These are phyloP conservation scores for Volucella inanis DNA, from an alignment of 2,888 invertebrate genomes.

Conservation along the genomic window DNA sequence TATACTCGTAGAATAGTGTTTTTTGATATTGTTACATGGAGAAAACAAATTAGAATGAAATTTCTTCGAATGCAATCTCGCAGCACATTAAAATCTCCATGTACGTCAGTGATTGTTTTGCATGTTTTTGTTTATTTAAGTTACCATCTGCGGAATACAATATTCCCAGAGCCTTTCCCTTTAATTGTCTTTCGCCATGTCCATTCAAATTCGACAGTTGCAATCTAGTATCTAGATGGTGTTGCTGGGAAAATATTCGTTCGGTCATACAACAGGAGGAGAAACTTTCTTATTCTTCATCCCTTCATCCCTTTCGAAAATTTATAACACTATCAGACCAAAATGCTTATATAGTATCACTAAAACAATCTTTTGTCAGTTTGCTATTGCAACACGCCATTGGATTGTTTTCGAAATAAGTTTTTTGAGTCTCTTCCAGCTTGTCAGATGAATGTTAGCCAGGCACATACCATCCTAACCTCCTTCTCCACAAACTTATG, in stretches of 20 bases:
- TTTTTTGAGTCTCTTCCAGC: not conserved
- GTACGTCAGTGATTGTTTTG: constrained; percentile 41
- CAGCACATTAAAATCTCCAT: constrained; percentile 52
- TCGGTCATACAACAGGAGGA: not conserved
- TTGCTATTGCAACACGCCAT: constrained; percentile 31
- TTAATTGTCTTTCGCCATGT: constrained; percentile 11
- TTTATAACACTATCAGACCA: constrained; percentile 54
- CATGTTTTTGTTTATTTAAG: constrained; percentile 27
- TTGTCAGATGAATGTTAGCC: constrained; percentile 35
- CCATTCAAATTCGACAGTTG: constrained; percentile 51
- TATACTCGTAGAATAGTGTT: not conserved
- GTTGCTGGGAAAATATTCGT: constrained; percentile 11
- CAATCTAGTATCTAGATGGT: constrained; percentile 5
- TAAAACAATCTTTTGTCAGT: constrained; percentile 43
- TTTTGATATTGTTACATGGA: constrained; percentile 23
- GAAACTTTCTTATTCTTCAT: constrained; percentile 45
- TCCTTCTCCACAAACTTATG: constrained; percentile 16
- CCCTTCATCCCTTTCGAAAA: constrained; percentile 30
- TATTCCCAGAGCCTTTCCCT: not conserved
- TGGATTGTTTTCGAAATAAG: constrained; percentile 49
- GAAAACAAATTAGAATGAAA: constrained; percentile 62
- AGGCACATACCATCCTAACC: constrained; percentile 1
- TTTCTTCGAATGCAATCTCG: constrained; percentile 58
- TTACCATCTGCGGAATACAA: constrained; percentile 23
- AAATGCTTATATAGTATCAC: constrained; percentile 64